Conservation (phyloP, 1,140 invertebrate species). For the Drosophila pectinifera region DNA sequence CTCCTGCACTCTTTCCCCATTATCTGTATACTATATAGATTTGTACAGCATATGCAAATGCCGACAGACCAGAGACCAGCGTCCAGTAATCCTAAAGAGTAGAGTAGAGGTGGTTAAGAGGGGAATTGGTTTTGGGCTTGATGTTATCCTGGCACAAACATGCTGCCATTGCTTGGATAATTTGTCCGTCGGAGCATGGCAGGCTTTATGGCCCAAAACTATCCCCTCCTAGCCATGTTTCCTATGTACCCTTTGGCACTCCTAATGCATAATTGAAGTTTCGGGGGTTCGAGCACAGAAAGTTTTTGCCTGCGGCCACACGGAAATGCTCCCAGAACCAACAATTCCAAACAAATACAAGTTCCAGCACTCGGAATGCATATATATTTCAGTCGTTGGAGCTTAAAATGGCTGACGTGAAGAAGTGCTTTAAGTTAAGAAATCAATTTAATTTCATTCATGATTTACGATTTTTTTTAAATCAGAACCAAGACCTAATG, state of each 20-base stretch:
- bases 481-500: not conserved
- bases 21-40: not conserved
- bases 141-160: slow-evolving; percentile 16
- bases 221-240: not conserved
- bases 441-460: not conserved
- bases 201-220: slow-evolving; percentile 12
- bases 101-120: not conserved
- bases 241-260: slow-evolving; percentile 5
- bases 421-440: not conserved
- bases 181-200: slow-evolving; percentile 3
- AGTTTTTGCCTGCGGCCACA: slow-evolving; percentile 14
- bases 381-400: slow-evolving; percentile 3
- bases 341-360: slow-evolving; percentile 24
- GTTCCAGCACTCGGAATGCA: slow-evolving; percentile 1
- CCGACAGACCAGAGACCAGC: not conserved
- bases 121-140: slow-evolving; percentile 11
- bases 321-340: slow-evolving; percentile 1
- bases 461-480: not conserved
- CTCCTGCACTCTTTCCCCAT: not conserved
- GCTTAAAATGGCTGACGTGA: no score
- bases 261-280: slow-evolving; percentile 57
- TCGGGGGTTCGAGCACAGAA: slow-evolving; percentile 11
- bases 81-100: slow-evolving; percentile 4
- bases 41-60: slow-evolving; percentile 8
- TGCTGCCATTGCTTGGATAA: slow-evolving; percentile 10